Base-by-base conservation (phyloP, 1,140 invertebrate species). In the Drosophila baimaii region DNA sequence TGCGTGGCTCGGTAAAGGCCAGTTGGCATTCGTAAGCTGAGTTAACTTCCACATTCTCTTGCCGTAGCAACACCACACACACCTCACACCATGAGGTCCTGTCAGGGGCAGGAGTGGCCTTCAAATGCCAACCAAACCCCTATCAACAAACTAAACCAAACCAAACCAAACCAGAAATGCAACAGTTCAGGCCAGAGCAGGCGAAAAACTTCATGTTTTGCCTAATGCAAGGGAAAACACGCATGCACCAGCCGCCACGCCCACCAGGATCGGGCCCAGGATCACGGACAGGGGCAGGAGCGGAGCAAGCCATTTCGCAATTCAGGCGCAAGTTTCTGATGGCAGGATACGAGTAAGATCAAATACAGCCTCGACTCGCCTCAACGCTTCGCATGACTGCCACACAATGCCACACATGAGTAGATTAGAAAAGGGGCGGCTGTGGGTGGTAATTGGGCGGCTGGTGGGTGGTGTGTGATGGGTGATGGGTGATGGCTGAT, bases 341-440 rank as follows among this genome's bases (percentile, higher is more conserved):
- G 79, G 51, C 70, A 68, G 72, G 83, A 88, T 82, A 63, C 54
- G 12, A 64, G 55, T 41, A 77, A 88, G 79, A 65, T 81, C 79
- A 79, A 69, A 86, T 68, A 63, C 71, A 66, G 65, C 76, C 64
- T 63, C 55, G 78, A 46, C 58, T 59, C 66, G 65, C 68, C 65
- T 27, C 25, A 71, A 71, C 62, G 62, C 72, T 52, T 86, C 61
- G 78, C 82, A 85, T 64, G 82, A 65, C 62, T 75, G 73, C 57
- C 65, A 57, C 64, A 51, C 55, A 57, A 75, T 64, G 52, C 47
- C 62, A 75, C 78, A 72, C 71, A 58, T 62, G 54, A 25, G 59
- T 23, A 65, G 64, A 58, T 66, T 58, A 75, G 37, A 17, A 66
- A 58, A 12, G 21, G 37, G 49, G n/a, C n/a, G 66, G 8, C 8